Evolutionary conservation across 2,113 vertebrate genomes (phyloP).

Genomic region (Microcebus murinus): DNA sequence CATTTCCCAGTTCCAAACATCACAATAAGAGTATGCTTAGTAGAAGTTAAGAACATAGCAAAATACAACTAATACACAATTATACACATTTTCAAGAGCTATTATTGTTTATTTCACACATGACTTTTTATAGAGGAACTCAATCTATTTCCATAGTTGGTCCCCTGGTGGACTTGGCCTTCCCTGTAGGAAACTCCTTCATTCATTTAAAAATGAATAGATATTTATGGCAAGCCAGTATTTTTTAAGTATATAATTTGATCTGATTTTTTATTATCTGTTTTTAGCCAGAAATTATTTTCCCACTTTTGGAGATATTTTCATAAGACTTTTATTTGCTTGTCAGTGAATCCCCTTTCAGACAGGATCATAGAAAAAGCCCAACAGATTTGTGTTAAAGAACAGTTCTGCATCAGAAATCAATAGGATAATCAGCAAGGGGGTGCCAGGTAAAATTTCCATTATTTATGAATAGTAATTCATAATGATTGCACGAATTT

Average conservation of each 20-base stretch:
- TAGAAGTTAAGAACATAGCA: constrained; percentile 65
- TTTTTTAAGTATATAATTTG: neutral
- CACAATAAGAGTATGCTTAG: constrained; percentile 49
- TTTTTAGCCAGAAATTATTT: neutral
- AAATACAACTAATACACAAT: neutral
- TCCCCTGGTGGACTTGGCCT: neutral
- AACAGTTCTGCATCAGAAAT: neutral
- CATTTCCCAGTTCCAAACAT: constrained; percentile 61
- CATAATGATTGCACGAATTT: neutral
- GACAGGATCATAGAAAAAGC: neutral
- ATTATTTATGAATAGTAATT: neutral
- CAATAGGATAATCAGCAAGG: neutral
- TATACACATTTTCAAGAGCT: neutral
- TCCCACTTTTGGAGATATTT: neutral
- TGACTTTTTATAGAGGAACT: constrained; percentile 19
- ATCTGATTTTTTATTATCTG: neutral
- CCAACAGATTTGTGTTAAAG: neutral
- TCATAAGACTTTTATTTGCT: neutral
- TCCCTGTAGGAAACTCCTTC: neutral
- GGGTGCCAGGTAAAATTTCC: neutral
- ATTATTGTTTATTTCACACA: neutral
- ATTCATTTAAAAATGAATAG: neutral
- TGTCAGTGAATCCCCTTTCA: neutral
- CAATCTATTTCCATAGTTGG: neutral
- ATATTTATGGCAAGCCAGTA: neutral